phyloP scores from a whole-genome alignment of 2,797 vertebrate species.

The Rhynchotus rufescens region DNA sequence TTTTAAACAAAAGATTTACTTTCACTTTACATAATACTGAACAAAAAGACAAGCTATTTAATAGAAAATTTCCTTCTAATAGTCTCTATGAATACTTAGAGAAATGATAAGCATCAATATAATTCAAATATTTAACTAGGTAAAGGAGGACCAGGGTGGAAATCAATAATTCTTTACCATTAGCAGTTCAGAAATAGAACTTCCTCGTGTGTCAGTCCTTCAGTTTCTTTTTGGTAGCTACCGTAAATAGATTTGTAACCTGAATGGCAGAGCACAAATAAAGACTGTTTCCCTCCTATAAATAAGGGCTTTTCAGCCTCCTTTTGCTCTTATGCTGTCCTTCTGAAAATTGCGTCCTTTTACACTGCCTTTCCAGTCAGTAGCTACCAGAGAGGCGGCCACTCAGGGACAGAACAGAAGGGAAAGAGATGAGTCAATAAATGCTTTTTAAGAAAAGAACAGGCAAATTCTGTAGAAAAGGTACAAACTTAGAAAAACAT shows the following conservation, averaged over 20 bases:
- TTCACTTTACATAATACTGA: neutral
- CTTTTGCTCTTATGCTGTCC: neutral
- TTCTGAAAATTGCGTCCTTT: neutral
- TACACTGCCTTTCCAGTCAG: neutral
- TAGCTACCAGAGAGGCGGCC: neutral
- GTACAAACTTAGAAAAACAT: neutral
- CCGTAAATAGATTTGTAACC: neutral
- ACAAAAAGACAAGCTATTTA: neutral
- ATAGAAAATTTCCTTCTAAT: conserved; percentile 2
- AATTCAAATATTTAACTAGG: neutral
- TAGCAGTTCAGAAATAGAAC: neutral
- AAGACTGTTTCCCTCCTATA: neutral
- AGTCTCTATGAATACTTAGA: neutral
- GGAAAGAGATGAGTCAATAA: neutral
- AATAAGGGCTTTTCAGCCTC: neutral
- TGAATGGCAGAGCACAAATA: neutral
- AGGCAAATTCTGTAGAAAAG: neutral
- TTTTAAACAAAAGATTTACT: neutral
- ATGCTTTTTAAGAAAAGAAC: neutral
- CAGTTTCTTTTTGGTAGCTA: neutral
- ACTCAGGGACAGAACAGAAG: neutral
- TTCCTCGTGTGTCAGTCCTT: neutral
- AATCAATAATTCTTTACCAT: neutral
- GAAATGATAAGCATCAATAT: neutral
- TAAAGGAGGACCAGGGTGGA: neutral